Evolutionary conservation across 2,797 vertebrate species (phyloP), one percentile per base, ranked within the genome.

Genomic region (Muscicapa striata): DNA sequence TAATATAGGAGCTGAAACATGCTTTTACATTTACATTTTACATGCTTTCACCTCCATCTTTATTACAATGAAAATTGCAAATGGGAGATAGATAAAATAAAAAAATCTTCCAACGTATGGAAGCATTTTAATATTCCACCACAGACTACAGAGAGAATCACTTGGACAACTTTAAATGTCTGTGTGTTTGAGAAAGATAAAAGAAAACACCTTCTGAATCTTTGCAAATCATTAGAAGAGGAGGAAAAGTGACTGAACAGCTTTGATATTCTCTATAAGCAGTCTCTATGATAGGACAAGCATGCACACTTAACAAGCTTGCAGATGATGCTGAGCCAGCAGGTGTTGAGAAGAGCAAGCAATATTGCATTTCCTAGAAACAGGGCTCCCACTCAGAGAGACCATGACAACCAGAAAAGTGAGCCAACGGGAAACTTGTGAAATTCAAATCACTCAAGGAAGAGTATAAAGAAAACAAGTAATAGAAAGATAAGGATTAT

Each of bases 251-350:
- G 45, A 51, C 9, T 51, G 52, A 63, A 38, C 2, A 21, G 29
- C 51, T 76, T 88, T 1, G 0, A 41, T 73, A 18, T 66, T 80
- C 29, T 58, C 5, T 85, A 8, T 40, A 36, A 72, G 43, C 12
- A 43, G 10, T 38, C 63, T 61, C 14, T 59, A 13, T 51, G 29
- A 69, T 18, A 62, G 11, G 24, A 69, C 14, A 83, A 52, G 7
- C 0, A 0, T 34, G 10, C 34, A 62, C 0, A 0, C 11, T 70
- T 13, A 57, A 38, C 32, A 75, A 62, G 5, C 17, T 64, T 80
- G n/a, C 24, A 68, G 58, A 55, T 69, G 48, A 62, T 9, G 3
- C 27, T 40, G 36, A 59, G 22, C 24, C 54, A 74, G 52, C 66
- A 82, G 9, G 16, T 11, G 40, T 38, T 76, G 17, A 20, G 59